Conservation (phyloP, 1,140 invertebrate species). For the Euura saliciscinereae region DNA sequence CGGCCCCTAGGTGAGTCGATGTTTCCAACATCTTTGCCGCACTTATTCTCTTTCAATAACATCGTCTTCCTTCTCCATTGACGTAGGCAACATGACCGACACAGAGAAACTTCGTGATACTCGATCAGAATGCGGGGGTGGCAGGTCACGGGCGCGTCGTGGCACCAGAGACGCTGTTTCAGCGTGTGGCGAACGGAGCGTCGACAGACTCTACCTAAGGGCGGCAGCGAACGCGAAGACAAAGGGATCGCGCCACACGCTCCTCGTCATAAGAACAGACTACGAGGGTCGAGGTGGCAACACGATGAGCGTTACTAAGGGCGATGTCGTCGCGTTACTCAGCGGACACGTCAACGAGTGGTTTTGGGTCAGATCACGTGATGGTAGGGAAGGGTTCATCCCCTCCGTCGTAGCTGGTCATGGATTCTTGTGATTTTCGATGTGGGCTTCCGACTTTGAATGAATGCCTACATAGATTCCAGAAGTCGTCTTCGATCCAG, state of each 20-base stretch:
- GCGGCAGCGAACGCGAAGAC: slow-evolving; percentile 57
- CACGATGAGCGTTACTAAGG: slow-evolving; percentile 71
- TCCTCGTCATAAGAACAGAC: slow-evolving; percentile 72
- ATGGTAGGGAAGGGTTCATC: slow-evolving; percentile 76
- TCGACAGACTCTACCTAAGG: slow-evolving; percentile 72
- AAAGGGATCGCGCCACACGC: slow-evolving; percentile 63
- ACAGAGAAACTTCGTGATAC: slow-evolving; percentile 67
- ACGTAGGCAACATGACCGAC: slow-evolving; percentile 73
- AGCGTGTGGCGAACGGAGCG: slow-evolving; percentile 67
- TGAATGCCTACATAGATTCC: too few species aligned
- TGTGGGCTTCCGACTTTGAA: neutral
- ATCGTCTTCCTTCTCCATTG: neutral
- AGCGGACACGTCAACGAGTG: slow-evolving; percentile 64
- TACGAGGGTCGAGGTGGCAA: slow-evolving; percentile 61
- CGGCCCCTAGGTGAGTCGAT: slow-evolving; percentile 59
- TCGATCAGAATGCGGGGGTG: slow-evolving; percentile 56
- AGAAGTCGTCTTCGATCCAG: too few species aligned
- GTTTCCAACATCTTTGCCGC: neutral
- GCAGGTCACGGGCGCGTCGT: slow-evolving; percentile 53
- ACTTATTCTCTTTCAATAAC: neutral
- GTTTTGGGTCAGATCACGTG: slow-evolving; percentile 74
- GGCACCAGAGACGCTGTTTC: slow-evolving; percentile 56
- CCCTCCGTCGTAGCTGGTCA: slow-evolving; percentile 77
- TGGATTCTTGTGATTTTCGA: slow-evolving; percentile 67
- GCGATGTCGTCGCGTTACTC: slow-evolving; percentile 75